Evolutionary conservation across 2,113 vertebrate genomes (phyloP).

Genomic region (Peucedramus taeniatus): DNA sequence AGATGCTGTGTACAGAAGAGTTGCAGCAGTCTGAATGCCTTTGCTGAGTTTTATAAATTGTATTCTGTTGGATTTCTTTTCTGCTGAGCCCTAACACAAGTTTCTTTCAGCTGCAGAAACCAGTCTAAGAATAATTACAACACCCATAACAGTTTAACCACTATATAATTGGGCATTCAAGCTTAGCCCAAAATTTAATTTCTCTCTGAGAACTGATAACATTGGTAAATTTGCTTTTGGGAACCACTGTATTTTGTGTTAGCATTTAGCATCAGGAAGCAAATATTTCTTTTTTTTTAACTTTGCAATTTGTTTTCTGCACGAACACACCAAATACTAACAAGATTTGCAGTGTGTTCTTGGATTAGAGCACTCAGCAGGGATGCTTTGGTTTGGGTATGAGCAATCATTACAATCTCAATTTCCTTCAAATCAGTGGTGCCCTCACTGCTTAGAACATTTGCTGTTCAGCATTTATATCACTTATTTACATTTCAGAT

Average conservation of each 20-base stretch:
- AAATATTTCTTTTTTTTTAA: background rate
- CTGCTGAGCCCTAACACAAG: background rate
- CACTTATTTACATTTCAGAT: conserved; percentile 21
- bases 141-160: background rate
- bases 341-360: background rate
- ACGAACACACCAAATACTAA: conserved; percentile 2
- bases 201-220: conserved; percentile 2
- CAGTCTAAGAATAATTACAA: background rate
- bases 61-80: background rate
- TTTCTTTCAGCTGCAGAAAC: background rate
- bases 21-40: background rate
- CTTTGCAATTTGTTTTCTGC: conserved; percentile 27
- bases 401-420: conserved; percentile 5
- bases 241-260: background rate
- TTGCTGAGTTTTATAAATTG: background rate
- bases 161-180: background rate
- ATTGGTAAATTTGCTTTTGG: background rate
- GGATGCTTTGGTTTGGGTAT: background rate
- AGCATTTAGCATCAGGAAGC: background rate
- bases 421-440: conserved; percentile 6
- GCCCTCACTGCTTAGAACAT: background rate
- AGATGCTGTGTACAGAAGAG: background rate
- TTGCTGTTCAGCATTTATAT: background rate
- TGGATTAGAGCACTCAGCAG: background rate
- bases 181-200: background rate